Base-by-base conservation (phyloP, 2,797 vertebrate species). In the Cuculus canorus region DNA sequence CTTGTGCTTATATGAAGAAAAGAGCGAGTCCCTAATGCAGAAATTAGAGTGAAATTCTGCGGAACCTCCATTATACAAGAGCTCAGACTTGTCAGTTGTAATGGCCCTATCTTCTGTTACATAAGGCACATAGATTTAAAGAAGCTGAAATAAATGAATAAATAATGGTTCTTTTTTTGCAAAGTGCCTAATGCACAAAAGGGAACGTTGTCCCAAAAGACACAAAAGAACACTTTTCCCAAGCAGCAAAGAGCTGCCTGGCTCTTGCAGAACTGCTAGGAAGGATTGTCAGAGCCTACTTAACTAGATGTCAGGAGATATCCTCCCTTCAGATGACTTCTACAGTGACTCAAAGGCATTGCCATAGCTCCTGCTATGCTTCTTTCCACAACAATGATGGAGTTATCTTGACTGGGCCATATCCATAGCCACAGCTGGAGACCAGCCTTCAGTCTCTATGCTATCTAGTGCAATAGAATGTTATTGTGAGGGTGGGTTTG, bases 121-220 rank as follows among this genome's bases (percentile, higher is more conserved):
- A 37, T 78, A 37, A 87, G 45, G 16, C 28, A 88, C 0, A 0
- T 14, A 71, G 37, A 81, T 82, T 88, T 66, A 41, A 95, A 78
- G 54, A 93, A 79, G 52, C 28, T 79, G 47, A 95, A 95, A 91
- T 75, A 91, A 75, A 83, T 72, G 3, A 92, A 76, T 90, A 83
- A 86, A 79, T 84, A 82, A 81, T 52, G 28, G 17, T 69, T 65
- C 30, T 68, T 94, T 82, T 72, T 54, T 48, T 16, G 16, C 37
- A 61, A 88, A 88, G 56, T 39, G 52, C 1, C 45, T 83, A 64
- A 69, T 69, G 24, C 70, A 66, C 53, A 76, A 53, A 75, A 83
- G n/a, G 79, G 84, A 81, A 32, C 24, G 17, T 47, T 50, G 24
- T 79, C 81, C 50, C 70, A 33, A 81, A 89, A 92, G 85, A 81